Conservation (phyloP, 1,140 invertebrate genomes). For the Aphidius gifuensis region DNA sequence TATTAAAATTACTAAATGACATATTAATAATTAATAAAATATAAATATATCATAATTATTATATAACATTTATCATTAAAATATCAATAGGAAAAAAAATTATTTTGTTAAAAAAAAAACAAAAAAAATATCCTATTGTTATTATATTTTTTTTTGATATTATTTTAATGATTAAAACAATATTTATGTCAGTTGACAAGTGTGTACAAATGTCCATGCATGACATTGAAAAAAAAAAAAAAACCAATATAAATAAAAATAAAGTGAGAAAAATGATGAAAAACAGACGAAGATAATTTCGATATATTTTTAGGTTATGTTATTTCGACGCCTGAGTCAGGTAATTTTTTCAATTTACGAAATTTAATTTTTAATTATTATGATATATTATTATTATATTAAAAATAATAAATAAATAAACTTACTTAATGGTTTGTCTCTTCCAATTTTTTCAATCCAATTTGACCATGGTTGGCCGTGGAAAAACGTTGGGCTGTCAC, state of each 20-base stretch:
- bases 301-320: constrained; percentile 27
- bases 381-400: too few relatives aligned
- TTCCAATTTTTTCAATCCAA: constrained; percentile 53
- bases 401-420: constrained; percentile 16
- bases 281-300: neutral
- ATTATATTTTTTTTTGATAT: too few relatives aligned
- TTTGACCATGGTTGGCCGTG: constrained; percentile 55
- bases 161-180: too few relatives aligned
- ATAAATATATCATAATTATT: too few relatives aligned
- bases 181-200: too few relatives aligned
- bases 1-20: too few relatives aligned
- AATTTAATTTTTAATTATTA: too few relatives aligned
- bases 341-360: neutral
- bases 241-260: neutral
- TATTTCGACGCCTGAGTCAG: constrained; percentile 21
- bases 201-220: neutral
- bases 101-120: too few relatives aligned
- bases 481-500: constrained; percentile 56
- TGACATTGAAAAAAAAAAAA: neutral
- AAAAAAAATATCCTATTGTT: too few relatives aligned
- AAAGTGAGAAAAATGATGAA: constrained; percentile 12
- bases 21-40: too few relatives aligned
- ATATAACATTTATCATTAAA: too few relatives aligned
- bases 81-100: too few relatives aligned
- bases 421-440: constrained; percentile 54